These are phyloP conservation scores for Saccostrea glomerata DNA, from an alignment of 1,140 invertebrate genomes.

Conservation along the genomic window DNA sequence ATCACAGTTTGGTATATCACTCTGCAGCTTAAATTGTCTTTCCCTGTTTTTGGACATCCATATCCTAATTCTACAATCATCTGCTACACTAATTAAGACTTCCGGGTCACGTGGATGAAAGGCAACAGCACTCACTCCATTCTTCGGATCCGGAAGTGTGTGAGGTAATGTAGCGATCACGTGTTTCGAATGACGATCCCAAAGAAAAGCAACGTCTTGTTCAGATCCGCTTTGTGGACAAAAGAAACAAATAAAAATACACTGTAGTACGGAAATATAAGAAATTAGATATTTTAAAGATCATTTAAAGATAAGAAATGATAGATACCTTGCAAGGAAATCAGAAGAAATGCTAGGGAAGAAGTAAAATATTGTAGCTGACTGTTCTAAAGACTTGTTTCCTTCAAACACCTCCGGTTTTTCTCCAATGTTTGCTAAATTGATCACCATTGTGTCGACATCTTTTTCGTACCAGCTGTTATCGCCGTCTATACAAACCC, in stretches of 20 bases:
- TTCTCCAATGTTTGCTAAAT: not conserved
- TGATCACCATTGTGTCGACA: not conserved
- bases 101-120: constrained; percentile 42
- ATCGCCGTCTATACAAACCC: not conserved
- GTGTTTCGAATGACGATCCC: constrained; percentile 5
- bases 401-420: not conserved
- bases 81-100: constrained; percentile 40
- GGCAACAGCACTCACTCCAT: constrained; percentile 40
- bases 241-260: not conserved
- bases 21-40: not conserved
- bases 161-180: constrained; percentile 21
- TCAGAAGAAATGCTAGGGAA: not conserved
- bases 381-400: not conserved
- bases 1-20: not conserved
- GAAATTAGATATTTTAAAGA: not conserved
- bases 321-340: not conserved
- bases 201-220: constrained; percentile 13
- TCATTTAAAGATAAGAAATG: not conserved
- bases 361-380: not conserved
- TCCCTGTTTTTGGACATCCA: constrained; percentile 21
- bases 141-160: not conserved
- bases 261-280: not conserved
- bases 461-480: constrained; percentile 17
- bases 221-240: not conserved
- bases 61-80: constrained; percentile 35